Base-by-base conservation (phyloP, 2,797 vertebrate species). In the Onychomys arenicola region DNA sequence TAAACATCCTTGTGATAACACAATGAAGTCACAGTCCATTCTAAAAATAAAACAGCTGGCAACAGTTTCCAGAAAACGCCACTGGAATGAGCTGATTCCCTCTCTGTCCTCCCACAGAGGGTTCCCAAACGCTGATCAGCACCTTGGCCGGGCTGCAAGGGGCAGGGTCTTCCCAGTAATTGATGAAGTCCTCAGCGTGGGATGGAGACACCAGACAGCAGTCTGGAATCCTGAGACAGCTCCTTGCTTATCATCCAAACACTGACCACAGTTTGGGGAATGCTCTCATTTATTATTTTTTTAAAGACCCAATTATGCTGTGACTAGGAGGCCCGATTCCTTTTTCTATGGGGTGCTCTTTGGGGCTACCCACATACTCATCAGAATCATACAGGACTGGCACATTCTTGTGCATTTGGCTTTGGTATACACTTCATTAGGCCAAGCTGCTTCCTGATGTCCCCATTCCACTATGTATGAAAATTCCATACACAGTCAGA, bases 341-440 rank as follows among this genome's bases (percentile, higher is more conserved):
- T 96, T 93, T 77, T 93, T 84, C 90, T 95, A 7, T 55, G 92
- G 80, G 82, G 83, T 93, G 57, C 69, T 96, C 89, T 78, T 69
- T 52, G 65, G 6, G 37, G 83, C 61, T 73, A 78, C 83, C 73
- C 87, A 82, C 73, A 67, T 65, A 80, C 78, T 96, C 85, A 73
- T 57, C 43, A 91, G 87, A 63, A 93, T 94, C 87, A 93, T 5
- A 85, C 7, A 52, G 92, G 93, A 96, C 94, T 84, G 97, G 93
- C 78, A 73, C 17, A 9, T 92, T 93, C 75, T 73, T 49, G 84
- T 57, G 89, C 90, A 67, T 95, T 92, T 93, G 82, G 85, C 92
- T 92, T 59, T 82, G 87, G 78, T 81, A 61, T 55, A 73, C 0
- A 80, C 75, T 94, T 96, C 94, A 96, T 96, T 97, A 96, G 86